Evolutionary conservation across 2,797 vertebrate species (phyloP).

Genomic region (Semaprochilodus insignis): DNA sequence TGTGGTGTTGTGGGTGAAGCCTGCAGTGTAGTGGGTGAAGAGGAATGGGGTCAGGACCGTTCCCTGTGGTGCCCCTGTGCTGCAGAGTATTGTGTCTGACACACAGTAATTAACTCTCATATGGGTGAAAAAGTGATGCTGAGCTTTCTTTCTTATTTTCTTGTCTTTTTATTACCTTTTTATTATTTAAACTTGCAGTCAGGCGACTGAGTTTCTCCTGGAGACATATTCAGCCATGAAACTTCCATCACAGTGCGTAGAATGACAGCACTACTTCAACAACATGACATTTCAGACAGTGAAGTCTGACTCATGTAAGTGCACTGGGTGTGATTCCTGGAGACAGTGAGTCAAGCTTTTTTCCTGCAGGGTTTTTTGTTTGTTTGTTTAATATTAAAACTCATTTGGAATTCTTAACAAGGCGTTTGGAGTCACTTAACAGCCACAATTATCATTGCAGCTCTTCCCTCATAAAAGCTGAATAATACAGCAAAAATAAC

Average conservation of each 20-base stretch:
- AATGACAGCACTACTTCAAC: not conserved
- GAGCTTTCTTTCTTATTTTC: not conserved
- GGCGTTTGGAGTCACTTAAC: not conserved
- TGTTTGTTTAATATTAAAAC: not conserved
- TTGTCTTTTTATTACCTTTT: not conserved
- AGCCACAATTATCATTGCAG: not conserved
- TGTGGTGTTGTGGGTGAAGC: no score
- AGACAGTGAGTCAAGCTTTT: constrained; percentile 8
- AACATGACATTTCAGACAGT: constrained; percentile 39
- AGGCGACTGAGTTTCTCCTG: not conserved
- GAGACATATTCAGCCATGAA: not conserved
- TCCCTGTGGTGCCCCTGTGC: no score
- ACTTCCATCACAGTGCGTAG: not conserved
- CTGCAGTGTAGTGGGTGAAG: no score
- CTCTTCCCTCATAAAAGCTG: not conserved
- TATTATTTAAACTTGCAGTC: not conserved
- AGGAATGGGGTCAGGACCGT: no score
- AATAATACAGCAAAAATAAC: not conserved
- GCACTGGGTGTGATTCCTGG: constrained; percentile 1
- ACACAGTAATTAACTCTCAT: no score
- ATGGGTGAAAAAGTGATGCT: not conserved
- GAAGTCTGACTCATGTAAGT: constrained; percentile 31
- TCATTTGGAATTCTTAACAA: not conserved
- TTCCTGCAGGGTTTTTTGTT: not conserved
- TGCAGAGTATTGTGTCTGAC: no score